Evolutionary conservation across 2,888 invertebrate genomes (phyloP).

Genomic region (Caenorhabditis sinica): DNA sequence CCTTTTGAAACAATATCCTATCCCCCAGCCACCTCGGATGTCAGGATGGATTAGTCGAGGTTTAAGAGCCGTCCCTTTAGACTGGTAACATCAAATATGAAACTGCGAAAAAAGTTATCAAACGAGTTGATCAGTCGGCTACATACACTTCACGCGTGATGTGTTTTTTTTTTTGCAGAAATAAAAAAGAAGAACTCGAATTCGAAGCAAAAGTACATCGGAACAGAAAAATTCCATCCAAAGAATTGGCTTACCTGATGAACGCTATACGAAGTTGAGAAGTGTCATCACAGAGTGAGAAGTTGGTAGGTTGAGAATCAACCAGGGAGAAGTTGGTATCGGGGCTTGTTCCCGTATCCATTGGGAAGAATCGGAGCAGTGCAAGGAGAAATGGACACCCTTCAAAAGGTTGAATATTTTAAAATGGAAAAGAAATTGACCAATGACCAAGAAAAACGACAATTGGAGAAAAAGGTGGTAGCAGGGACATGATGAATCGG

Average conservation of each 20-base stretch:
- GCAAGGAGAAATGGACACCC: neutral
- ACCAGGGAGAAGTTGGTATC: constrained; percentile 18
- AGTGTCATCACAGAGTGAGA: constrained; percentile 52
- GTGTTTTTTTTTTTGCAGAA: constrained; percentile 36
- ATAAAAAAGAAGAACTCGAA: constrained; percentile 12
- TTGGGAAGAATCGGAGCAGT: neutral
- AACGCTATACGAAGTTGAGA: constrained; percentile 56
- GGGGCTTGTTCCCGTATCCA: constrained; percentile 28
- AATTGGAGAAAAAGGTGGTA: neutral
- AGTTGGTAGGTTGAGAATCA: constrained; percentile 19
- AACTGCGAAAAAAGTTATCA: constrained; percentile 54
- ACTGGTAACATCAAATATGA: constrained; percentile 38
- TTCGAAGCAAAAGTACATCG: constrained; percentile 33
- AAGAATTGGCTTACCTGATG: constrained; percentile 48
- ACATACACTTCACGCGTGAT: constrained; percentile 56
- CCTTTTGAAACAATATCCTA: constrained; percentile 49
- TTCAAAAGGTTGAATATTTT: constrained; percentile 34
- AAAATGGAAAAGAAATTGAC: constrained; percentile 14
- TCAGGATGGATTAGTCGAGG: constrained; percentile 39
- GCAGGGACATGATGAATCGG: constrained; percentile 36
- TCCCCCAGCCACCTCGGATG: constrained; percentile 40
- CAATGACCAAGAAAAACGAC: constrained; percentile 14
- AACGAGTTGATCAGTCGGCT: constrained; percentile 40
- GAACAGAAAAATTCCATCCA: constrained; percentile 19
- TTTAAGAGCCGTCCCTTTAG: constrained; percentile 7